Evolutionary conservation across 1,140 invertebrate species (phyloP), one percentile per base, ranked within the genome.

Genomic region (Papilio glaucus): DNA sequence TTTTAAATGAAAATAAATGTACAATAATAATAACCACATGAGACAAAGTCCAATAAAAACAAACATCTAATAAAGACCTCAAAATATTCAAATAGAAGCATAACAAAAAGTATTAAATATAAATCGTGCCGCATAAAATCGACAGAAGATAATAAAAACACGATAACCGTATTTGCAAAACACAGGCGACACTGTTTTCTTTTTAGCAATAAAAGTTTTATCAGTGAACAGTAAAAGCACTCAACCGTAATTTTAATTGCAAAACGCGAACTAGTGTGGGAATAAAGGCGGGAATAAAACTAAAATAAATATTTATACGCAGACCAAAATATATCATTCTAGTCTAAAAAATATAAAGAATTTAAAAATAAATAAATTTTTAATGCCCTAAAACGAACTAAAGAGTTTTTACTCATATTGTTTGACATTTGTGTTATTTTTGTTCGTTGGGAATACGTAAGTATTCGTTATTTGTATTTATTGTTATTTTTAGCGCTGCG

Each of bases 241-340:
- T 62, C 29, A 38, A 65, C 62, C 62, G 62, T 65, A 65, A 65
- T 65, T 65, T 38, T 65, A 65, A 65, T 65, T 65, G 62, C 62
- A 39, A 65, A 65, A 39, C 1, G 15, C n/a, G 29, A 65, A 41
- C 62, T 39, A 39, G 29, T 37, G 62, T 33, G 6, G 6, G 6
- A 33, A 3, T 33, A 33, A 33, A 33, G 29, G 2, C 29, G 49
- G 10, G 21, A 57, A 57, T 57, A 13, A 57, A 57, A 57, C 49
- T 24, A 12, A 57, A 57, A 57, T 57, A 57, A 57, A 26, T 24
- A 57, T 57, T 57, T 10, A 57, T 5, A 3, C 9, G 9, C 10
- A 57, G 29, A 12, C 3, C 10, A 57, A 57, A 57, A 57, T 24
- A 57, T 18, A 12, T 26, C 2, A 24, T 57, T 57, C 24, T 57